Conservation (phyloP, 2,888 invertebrate species). For the Xestobium rufovillosum region DNA sequence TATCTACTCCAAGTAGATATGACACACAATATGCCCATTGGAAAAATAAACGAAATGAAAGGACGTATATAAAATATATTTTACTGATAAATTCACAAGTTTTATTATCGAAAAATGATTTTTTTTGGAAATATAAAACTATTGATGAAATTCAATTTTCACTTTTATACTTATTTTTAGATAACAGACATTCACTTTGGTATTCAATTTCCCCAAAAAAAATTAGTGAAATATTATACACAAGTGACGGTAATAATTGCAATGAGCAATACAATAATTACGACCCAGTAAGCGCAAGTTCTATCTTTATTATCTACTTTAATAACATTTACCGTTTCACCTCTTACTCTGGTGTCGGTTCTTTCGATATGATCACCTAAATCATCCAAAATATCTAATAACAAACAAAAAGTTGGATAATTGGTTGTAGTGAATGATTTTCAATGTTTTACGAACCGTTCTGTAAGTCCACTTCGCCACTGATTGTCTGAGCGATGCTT, state of each 20-base stretch:
- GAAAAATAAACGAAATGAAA: too few species aligned
- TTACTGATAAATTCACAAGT: too few species aligned
- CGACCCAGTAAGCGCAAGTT: constrained; percentile 68
- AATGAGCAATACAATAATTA: constrained; percentile 61
- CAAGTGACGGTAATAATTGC: constrained; percentile 55
- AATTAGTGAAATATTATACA: too few species aligned
- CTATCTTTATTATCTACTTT: constrained; percentile 60
- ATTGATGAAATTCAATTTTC: too few species aligned
- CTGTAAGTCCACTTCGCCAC: constrained; percentile 68
- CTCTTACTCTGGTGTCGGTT: constrained; percentile 59
- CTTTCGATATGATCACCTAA: constrained; percentile 64
- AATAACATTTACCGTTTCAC: constrained; percentile 59
- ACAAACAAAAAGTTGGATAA: constrained; percentile 16
- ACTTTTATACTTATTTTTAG: too few species aligned
- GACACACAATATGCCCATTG: too few species aligned
- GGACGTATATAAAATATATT: too few species aligned
- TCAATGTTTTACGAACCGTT: constrained; percentile 51
- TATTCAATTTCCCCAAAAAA: too few species aligned
- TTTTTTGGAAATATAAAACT: too few species aligned
- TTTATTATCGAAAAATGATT: too few species aligned
- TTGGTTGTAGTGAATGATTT: neutral
- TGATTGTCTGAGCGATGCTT: constrained; percentile 64
- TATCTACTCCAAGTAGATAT: too few species aligned
- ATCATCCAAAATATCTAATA: constrained; percentile 66
- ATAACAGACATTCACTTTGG: too few species aligned